These are phyloP conservation scores for Pachypanchax playfairii DNA, from an alignment of 2,113 vertebrate species.

Conservation along the genomic window DNA sequence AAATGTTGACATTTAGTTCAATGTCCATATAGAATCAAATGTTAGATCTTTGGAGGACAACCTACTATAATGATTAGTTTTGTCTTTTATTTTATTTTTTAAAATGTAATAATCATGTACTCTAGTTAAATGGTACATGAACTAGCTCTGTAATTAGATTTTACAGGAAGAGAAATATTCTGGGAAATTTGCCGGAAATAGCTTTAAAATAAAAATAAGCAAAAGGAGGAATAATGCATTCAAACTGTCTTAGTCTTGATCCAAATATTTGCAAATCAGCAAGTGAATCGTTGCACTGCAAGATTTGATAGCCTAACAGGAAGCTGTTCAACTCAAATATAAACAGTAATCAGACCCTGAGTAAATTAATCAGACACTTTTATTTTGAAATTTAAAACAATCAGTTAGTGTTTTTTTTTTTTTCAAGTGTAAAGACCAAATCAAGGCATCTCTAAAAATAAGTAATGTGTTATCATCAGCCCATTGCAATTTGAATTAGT, in stretches of 20 bases:
- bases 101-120: no score
- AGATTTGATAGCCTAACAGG: slow-evolving; percentile 61
- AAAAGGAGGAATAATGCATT: no score
- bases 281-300: slow-evolving; percentile 34
- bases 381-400: slow-evolving; percentile 70
- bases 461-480: no score
- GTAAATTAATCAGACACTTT: slow-evolving; percentile 76
- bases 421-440: slow-evolving; percentile 66
- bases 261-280: slow-evolving; percentile 35
- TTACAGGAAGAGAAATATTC: not conserved
- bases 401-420: slow-evolving; percentile 77
- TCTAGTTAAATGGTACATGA: not conserved
- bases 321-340: slow-evolving; percentile 72
- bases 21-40: not conserved
- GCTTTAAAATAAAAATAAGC: no score
- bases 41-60: not conserved
- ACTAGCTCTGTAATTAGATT: not conserved
- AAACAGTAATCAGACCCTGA: slow-evolving; percentile 78
- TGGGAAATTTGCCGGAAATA: not conserved
- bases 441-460: slow-evolving; percentile 66
- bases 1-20: not conserved
- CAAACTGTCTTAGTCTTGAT: no score
- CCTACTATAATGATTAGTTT: no score
- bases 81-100: no score
- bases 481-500: slow-evolving; percentile 37